Evolutionary conservation across 2,113 vertebrate species (phyloP).

Genomic region (Dolichallabes microphthalmus): DNA sequence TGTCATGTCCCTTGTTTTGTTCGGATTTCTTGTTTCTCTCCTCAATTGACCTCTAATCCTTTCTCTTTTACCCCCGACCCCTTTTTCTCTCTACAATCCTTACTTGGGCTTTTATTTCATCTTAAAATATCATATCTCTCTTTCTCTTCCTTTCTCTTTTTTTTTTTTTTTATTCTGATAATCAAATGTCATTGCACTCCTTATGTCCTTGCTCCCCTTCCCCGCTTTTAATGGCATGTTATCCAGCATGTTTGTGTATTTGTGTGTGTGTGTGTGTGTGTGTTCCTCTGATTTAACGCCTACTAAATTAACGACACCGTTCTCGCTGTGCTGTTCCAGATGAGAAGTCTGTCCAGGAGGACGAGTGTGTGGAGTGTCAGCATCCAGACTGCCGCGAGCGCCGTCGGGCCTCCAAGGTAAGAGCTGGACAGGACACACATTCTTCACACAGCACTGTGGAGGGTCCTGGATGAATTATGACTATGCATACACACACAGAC

Average conservation of each 20-base stretch:
- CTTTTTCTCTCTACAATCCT: background rate
- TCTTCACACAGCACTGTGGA: slow-evolving; percentile 13
- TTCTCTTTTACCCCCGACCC: background rate
- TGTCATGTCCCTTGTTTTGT: background rate
- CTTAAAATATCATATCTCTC: background rate
- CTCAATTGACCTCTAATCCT: slow-evolving; percentile 46
- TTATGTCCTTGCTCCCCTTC: background rate
- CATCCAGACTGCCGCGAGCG: slow-evolving; percentile 78
- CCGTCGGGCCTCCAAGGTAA: slow-evolving; percentile 83
- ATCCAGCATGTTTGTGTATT: slow-evolving; percentile 34
- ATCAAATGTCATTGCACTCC: background rate
- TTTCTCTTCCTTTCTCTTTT: background rate
- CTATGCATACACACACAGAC: background rate
- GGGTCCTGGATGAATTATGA: slow-evolving; percentile 19
- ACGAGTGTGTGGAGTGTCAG: slow-evolving; percentile 81
- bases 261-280: slow-evolving; percentile 34
- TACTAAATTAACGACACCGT: slow-evolving; percentile 43
- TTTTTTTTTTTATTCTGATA: background rate
- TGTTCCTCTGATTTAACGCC: slow-evolving; percentile 21
- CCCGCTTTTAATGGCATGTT: slow-evolving; percentile 42
- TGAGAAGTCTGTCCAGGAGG: slow-evolving; percentile 75
- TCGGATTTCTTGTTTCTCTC: background rate
- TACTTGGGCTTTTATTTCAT: background rate
- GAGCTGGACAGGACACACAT: slow-evolving; percentile 16
- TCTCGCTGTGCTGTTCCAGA: slow-evolving; percentile 71